Base-by-base conservation (phyloP, 2,888 invertebrate genomes). In the Hipparchia semele region DNA sequence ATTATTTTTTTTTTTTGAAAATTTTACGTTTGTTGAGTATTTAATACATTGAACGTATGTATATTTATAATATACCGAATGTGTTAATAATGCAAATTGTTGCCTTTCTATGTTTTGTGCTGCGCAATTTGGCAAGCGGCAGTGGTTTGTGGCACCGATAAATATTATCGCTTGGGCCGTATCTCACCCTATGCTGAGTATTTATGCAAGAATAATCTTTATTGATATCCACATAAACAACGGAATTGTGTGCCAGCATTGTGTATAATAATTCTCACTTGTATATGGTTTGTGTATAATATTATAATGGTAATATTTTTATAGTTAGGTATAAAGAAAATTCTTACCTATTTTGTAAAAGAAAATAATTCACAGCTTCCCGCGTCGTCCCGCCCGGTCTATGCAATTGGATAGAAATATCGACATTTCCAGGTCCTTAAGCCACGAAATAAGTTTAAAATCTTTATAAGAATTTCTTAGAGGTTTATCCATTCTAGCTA, bases 41-140 rank as follows among this genome's bases (percentile, higher is more conserved):
- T 39, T 39, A 6, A 49, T 49, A 7, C 49, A 49, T 49, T 6
- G 49, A 49, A 49, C 49, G 5, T 49, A 49, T 61, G n/a, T 8
- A 13, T 53, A 13, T 53, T 51, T 13, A 69, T 12, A 54, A 23
- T 23, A 23, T 23, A 23, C 23, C 23, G 0, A 23, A 12, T 4
- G 51, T 70, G 49, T 45, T 68, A 72, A 56, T 72, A 66, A 66
- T 69, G 61, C 70, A 68, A 73, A 73, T 71, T 71, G 68, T 74
- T 72, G 76, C 68, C 72, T 71, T 71, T 71, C 68, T 72, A 58
- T 76, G 68, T 61, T 68, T 73, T 76, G 68, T 68, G 72, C 68
- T 39, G 73, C 65, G 70, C 68, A 73, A 74, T 74, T 74, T 76
- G 76, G 76, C 76, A 71, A 74, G 66, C 76, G 68, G 61, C 67